Evolutionary conservation across 2,797 vertebrate genomes (phyloP).

Genomic region (Carduelis carduelis): DNA sequence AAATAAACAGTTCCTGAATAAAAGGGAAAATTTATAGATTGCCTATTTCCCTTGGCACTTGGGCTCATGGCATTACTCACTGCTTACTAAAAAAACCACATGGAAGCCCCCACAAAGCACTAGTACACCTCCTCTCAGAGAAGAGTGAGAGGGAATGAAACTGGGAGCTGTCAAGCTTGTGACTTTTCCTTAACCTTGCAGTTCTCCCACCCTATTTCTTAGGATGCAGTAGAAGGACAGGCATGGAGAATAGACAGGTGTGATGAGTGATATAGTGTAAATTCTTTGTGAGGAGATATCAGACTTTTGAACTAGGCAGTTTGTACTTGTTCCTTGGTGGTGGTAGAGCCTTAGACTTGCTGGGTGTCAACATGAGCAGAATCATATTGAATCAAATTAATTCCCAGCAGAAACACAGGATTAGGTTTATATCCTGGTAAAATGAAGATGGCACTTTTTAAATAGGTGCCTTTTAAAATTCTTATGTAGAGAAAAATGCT

Average conservation of each 20-base stretch:
- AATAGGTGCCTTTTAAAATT: not conserved
- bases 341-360: not conserved
- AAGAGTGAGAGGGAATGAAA: not conserved
- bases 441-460: not conserved
- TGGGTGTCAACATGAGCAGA: not conserved
- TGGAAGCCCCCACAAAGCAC: not conserved
- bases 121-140: not conserved
- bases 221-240: not conserved
- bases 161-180: not conserved
- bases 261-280: not conserved
- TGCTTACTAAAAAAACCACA: not conserved
- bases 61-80: not conserved
- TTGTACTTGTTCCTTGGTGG: not conserved
- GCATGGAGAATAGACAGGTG: accelerated
- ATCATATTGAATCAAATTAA: not conserved
- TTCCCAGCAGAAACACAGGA: not conserved
- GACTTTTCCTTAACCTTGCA: not conserved
- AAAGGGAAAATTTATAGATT: not conserved
- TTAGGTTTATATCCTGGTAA: not conserved
- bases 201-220: not conserved
- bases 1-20: not conserved
- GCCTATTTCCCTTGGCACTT: not conserved
- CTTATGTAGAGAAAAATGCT: not conserved
- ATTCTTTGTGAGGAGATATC: not conserved
- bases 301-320: not conserved